Percentiles rank a stretch among this genome's conserved stretches.
phyloP scores from a whole-genome alignment of 2,113 vertebrate species.

The Sorex araneus region DNA sequence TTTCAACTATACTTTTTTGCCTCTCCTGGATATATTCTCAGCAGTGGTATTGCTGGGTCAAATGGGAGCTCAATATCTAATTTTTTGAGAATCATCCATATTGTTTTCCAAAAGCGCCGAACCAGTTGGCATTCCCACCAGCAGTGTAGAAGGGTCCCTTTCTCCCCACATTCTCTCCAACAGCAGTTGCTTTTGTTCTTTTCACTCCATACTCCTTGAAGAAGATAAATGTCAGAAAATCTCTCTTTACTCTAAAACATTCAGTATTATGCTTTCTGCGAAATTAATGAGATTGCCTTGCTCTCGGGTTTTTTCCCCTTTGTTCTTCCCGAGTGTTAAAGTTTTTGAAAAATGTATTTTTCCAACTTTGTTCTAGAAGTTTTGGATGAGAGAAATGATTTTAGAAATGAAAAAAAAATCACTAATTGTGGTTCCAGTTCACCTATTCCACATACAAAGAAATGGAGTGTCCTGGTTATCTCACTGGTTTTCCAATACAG shows the following conservation, averaged over 20 bases:
- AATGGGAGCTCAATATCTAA: too few relatives aligned
- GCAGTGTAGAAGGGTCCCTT: too few relatives aligned
- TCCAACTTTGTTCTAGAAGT: slow-evolving; percentile 38
- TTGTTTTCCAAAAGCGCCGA: too few relatives aligned
- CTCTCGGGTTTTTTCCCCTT: background rate
- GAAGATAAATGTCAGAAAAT: slow-evolving; percentile 32
- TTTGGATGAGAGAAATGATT: slow-evolving; percentile 20
- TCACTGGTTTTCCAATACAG: background rate
- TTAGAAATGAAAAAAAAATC: slow-evolving; percentile 41
- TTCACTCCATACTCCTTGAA: background rate
- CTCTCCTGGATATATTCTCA: too few relatives aligned
- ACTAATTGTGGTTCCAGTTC: background rate
- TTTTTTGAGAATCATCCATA: too few relatives aligned
- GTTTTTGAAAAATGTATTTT: slow-evolving; percentile 25
- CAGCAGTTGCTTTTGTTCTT: too few relatives aligned
- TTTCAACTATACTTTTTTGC: too few relatives aligned
- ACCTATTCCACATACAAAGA: background rate
- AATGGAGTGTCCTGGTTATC: background rate
- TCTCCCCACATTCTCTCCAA: too few relatives aligned
- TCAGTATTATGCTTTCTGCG: background rate
- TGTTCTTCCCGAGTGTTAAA: background rate
- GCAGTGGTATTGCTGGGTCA: too few relatives aligned
- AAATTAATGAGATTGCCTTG: background rate
- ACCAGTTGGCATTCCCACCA: too few relatives aligned
- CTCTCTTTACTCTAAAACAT: background rate